Conservation (phyloP, 2,888 invertebrate genomes). For the Dolichomitus sp. region DNA sequence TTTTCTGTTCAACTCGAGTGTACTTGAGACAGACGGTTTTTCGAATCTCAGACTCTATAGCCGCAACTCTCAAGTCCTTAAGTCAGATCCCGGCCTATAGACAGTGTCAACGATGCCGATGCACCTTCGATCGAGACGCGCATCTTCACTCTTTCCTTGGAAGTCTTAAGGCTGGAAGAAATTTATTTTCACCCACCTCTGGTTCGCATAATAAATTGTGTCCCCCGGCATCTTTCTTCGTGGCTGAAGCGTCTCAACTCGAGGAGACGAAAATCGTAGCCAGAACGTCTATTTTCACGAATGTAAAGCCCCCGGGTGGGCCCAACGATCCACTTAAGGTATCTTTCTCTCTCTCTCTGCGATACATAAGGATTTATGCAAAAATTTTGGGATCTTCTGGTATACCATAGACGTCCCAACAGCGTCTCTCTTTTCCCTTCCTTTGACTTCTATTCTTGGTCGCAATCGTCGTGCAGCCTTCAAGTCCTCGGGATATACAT, state of each 20-base stretch:
- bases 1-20: slow-evolving; percentile 41
- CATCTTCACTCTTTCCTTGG: slow-evolving; percentile 38
- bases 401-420: slow-evolving; percentile 34
- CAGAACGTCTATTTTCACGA: slow-evolving; percentile 59
- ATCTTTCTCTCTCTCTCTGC: slow-evolving; percentile 50
- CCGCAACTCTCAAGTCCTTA: slow-evolving; percentile 18
- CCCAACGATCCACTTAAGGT: slow-evolving; percentile 60
- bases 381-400: slow-evolving; percentile 57
- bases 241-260: slow-evolving; percentile 13
- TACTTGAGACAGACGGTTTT: slow-evolving; percentile 55
- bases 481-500: slow-evolving; percentile 45
- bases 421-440: slow-evolving; percentile 16
- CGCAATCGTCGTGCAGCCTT: slow-evolving; percentile 43
- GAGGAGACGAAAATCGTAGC: slow-evolving; percentile 42
- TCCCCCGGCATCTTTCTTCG: slow-evolving; percentile 27
- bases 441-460: slow-evolving; percentile 24
- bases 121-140: slow-evolving; percentile 48
- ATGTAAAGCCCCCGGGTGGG: slow-evolving; percentile 43
- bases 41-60: slow-evolving; percentile 33
- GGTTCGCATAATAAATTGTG: slow-evolving; percentile 68
- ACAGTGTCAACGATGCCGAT: neutral
- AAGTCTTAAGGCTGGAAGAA: slow-evolving; percentile 53
- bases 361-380: slow-evolving; percentile 73
- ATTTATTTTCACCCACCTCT: slow-evolving; percentile 65
- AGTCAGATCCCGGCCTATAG: slow-evolving; percentile 11